A percentile compares a stretch with the other conserved stretches of the same genome.
phyloP scores from a whole-genome alignment of 2,888 invertebrate genomes.

The Eristalis arbustorum region DNA sequence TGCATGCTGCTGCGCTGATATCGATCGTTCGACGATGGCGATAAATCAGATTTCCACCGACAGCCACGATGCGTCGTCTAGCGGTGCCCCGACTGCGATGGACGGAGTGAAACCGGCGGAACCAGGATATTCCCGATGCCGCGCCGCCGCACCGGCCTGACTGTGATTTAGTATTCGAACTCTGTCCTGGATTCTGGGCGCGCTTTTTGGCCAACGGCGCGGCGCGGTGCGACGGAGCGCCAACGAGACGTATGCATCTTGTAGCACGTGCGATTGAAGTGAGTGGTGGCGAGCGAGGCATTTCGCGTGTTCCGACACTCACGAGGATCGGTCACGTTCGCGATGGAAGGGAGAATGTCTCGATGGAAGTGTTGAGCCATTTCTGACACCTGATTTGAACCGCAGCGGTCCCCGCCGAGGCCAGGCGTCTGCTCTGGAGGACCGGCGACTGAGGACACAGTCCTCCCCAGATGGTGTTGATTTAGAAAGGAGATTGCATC shows the following conservation, averaged over 20 bases:
- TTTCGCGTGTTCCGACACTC: slow-evolving; percentile 20
- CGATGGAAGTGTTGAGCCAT: slow-evolving; percentile 42
- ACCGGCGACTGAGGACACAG: neutral
- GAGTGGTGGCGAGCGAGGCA: slow-evolving; percentile 11
- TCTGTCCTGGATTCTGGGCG: slow-evolving; percentile 51
- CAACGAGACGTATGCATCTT: neutral
- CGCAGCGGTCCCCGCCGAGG: neutral
- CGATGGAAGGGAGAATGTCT: slow-evolving; percentile 5
- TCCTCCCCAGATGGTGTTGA: neutral
- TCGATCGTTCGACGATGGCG: slow-evolving; percentile 27
- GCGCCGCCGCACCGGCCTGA: neutral
- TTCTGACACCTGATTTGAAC: slow-evolving; percentile 52
- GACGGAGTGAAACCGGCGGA: slow-evolving; percentile 22
- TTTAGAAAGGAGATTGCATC: neutral
- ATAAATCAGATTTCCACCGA: slow-evolving; percentile 58
- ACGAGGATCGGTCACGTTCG: slow-evolving; percentile 59
- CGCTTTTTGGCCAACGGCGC: slow-evolving; percentile 1
- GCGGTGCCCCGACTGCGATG: neutral
- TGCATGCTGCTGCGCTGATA: slow-evolving; percentile 54
- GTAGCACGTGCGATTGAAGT: slow-evolving; percentile 42
- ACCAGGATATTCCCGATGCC: slow-evolving; percentile 46
- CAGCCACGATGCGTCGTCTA: neutral
- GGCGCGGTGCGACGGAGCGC: no score
- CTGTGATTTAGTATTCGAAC: slow-evolving; percentile 66
- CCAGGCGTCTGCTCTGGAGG: neutral